Evolutionary conservation across 37 sponge, comb jelly and placozoan species (phyloP).

Genomic region (Hormiphora californensis): DNA sequence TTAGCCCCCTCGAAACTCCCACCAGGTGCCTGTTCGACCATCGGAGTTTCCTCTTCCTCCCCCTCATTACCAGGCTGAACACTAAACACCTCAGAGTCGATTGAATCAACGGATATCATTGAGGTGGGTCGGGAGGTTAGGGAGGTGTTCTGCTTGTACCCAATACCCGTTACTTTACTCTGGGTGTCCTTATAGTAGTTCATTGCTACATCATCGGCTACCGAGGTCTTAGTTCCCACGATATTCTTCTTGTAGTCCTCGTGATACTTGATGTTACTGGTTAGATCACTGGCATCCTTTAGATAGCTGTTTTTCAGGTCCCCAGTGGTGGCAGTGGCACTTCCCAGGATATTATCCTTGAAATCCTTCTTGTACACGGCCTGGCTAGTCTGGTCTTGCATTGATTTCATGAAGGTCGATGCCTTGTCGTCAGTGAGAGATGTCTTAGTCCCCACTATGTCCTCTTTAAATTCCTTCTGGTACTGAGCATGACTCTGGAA

Average conservation of each 20-base stretch:
- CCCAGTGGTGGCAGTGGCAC: neutral
- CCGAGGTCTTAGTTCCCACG: neutral
- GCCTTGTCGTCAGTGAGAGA: neutral
- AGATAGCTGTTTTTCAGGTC: constrained; percentile 22
- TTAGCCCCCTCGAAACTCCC: no score
- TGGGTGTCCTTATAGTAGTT: constrained; percentile 15
- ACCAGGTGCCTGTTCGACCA: neutral
- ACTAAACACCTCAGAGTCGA: neutral
- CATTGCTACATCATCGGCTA: constrained; percentile 24
- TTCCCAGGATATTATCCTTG: constrained; percentile 32
- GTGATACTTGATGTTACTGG: constrained; percentile 14
- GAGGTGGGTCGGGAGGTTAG: neutral
- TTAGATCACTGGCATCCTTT: neutral
- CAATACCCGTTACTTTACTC: constrained; percentile 4
- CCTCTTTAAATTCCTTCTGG: constrained; percentile 28
- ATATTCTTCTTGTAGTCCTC: constrained; percentile 38
- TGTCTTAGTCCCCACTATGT: constrained; percentile 3
- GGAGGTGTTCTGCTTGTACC: neutral
- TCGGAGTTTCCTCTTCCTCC: neutral
- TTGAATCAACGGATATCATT: neutral
- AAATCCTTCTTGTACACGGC: constrained; percentile 1
- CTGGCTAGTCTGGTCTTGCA: neutral
- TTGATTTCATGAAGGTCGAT: neutral
- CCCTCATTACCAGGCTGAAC: neutral
- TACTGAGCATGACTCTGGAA: constrained; percentile 47